phyloP scores from a whole-genome alignment of 2,888 invertebrate species.

The Cryptocephalus moraei region DNA sequence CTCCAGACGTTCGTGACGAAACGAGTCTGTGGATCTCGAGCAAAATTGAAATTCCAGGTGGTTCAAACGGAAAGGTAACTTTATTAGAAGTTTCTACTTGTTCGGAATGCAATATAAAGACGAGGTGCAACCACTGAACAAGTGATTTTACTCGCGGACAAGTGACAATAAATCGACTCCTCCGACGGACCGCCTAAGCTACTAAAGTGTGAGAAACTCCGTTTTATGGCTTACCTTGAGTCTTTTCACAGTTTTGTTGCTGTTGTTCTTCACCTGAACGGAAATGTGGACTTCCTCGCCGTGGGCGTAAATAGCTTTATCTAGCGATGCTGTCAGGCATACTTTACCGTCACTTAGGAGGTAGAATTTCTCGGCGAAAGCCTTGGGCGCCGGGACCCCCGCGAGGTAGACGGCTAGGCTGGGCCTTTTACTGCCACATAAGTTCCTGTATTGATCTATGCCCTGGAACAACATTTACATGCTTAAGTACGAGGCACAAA shows the following conservation, averaged over 20 bases:
- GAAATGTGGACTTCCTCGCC: constrained; percentile 70
- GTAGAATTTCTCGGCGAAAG: constrained; percentile 71
- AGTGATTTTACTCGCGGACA: too few species aligned
- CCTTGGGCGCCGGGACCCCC: constrained; percentile 53
- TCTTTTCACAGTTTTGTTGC: constrained; percentile 72
- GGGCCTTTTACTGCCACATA: constrained; percentile 32
- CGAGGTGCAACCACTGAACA: too few species aligned
- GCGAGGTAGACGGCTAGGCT: constrained; percentile 30
- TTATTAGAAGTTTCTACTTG: too few species aligned
- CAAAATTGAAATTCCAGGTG: too few species aligned
- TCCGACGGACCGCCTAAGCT: too few species aligned
- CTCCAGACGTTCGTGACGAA: too few species aligned
- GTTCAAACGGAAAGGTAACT: too few species aligned
- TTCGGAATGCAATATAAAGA: too few species aligned
- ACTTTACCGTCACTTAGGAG: constrained; percentile 76
- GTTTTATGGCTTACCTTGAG: constrained; percentile 53
- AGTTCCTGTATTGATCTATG: constrained; percentile 20
- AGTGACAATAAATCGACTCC: too few species aligned
- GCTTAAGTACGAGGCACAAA: too few species aligned
- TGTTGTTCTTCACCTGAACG: constrained; percentile 67
- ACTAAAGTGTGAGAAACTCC: too few species aligned
- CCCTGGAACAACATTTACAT: background rate
- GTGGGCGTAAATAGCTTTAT: constrained; percentile 74
- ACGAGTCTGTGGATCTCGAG: too few species aligned
- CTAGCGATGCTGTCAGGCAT: constrained; percentile 66